Conservation (phyloP, 2,113 vertebrate genomes). For the Tetrao urogallus region DNA sequence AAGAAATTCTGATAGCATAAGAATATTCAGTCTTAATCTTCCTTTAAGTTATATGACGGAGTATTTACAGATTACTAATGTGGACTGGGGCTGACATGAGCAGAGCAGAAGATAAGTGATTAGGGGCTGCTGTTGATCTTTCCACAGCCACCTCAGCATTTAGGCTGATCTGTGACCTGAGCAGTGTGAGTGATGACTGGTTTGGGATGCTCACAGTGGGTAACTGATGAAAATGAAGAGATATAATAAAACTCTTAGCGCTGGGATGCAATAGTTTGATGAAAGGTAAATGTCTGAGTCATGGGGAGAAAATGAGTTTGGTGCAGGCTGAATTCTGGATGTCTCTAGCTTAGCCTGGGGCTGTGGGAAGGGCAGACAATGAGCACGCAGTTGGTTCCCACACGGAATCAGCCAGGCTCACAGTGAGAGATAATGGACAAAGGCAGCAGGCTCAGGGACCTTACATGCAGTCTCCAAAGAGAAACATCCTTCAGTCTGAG, state of each 20-base stretch:
- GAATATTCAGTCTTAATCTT: not conserved
- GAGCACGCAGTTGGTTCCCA: not conserved
- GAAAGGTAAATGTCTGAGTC: not conserved
- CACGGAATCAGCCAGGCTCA: not conserved
- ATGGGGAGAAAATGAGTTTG: not conserved
- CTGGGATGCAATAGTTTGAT: not conserved
- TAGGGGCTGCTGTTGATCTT: not conserved
- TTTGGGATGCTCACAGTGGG: not conserved
- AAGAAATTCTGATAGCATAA: not conserved
- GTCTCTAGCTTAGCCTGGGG: not conserved
- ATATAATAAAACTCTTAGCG: not conserved
- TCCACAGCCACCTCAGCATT: not conserved
- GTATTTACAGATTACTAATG: not conserved
- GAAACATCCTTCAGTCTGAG: slow-evolving; percentile 31
- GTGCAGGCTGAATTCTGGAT: not conserved
- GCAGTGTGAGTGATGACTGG: not conserved
- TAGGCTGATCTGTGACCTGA: not conserved
- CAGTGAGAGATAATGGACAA: slow-evolving; percentile 7
- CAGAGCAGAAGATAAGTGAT: not conserved
- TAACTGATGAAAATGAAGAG: not conserved
- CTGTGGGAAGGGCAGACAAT: slow-evolving; percentile 44
- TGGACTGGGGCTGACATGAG: not conserved
- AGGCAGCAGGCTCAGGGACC: slow-evolving; percentile 1
- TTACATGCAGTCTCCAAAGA: not conserved
- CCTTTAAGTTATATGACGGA: not conserved